Conservation (phyloP, 2,797 vertebrate species). For the Jordanella pulchra region DNA sequence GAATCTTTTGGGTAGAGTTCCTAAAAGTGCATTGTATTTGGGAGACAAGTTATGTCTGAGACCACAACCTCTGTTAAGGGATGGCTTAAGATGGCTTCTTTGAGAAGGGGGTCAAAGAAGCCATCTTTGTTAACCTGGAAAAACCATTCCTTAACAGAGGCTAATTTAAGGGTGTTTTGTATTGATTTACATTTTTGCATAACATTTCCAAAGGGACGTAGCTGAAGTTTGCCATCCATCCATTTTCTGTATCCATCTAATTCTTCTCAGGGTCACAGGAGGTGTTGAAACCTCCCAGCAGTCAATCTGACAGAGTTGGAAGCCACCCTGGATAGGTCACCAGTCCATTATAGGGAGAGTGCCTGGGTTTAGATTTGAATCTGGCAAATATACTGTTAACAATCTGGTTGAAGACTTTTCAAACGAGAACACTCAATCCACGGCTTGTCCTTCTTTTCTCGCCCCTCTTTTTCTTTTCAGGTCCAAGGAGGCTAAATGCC, state of each 20-base stretch:
- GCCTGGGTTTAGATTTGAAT: slow-evolving; percentile 10
- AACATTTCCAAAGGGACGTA: background rate
- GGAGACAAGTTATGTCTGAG: too few relatives aligned
- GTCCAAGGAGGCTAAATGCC: slow-evolving; percentile 65
- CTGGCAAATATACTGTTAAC: slow-evolving; percentile 30
- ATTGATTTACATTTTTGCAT: background rate
- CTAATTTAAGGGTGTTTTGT: background rate
- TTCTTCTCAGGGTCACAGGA: background rate
- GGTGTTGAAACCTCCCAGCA: background rate
- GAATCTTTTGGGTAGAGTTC: too few relatives aligned
- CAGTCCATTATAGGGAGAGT: background rate
- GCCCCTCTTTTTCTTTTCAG: slow-evolving; percentile 37
- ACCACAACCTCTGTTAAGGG: too few relatives aligned
- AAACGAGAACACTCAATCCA: slow-evolving; percentile 57
- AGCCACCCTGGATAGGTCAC: slow-evolving; percentile 1
- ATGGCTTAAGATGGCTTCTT: too few relatives aligned
- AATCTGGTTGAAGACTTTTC: slow-evolving; percentile 45
- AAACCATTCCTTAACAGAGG: too few relatives aligned
- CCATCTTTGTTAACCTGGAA: too few relatives aligned
- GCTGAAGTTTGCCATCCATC: background rate
- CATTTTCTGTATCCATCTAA: background rate
- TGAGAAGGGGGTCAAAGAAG: too few relatives aligned
- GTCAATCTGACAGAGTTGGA: background rate
- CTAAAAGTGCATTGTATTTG: too few relatives aligned
- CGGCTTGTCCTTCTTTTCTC: slow-evolving; percentile 41